A percentile compares a stretch with the other conserved stretches of the same genome.
These are phyloP conservation scores for Clunio marinus DNA, from an alignment of 2,888 invertebrate genomes.

Conservation along the genomic window DNA sequence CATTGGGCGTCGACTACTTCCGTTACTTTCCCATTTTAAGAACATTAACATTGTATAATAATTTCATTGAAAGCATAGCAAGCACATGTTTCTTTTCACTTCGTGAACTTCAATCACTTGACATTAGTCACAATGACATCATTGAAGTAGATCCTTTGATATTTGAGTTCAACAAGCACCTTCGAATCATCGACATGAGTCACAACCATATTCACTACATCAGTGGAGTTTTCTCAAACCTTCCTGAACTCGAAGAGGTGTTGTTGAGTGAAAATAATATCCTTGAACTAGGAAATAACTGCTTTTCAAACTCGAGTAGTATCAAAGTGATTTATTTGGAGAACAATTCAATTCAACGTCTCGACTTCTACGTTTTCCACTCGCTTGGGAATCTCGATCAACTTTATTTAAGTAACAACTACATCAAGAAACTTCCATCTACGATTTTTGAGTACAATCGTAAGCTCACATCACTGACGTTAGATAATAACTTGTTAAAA, in stretches of 20 bases:
- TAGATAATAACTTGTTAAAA: constrained; percentile 80
- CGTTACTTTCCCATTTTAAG: constrained; percentile 73
- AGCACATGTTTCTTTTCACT: constrained; percentile 73
- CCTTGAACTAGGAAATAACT: constrained; percentile 72
- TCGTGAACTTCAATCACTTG: constrained; percentile 71
- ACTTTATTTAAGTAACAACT: constrained; percentile 81
- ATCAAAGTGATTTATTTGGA: constrained; percentile 80
- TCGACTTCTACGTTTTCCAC: constrained; percentile 72
- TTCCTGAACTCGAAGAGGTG: constrained; percentile 74
- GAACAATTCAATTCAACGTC: constrained; percentile 74
- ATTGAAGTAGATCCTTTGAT: constrained; percentile 68
- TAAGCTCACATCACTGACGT: constrained; percentile 72
- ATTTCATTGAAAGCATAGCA: constrained; percentile 72
- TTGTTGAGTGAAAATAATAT: constrained; percentile 87
- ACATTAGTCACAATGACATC: constrained; percentile 84
- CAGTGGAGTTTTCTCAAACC: constrained; percentile 73
- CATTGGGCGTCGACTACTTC: constrained; percentile 72
- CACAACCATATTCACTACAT: constrained; percentile 86
- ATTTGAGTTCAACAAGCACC: constrained; percentile 69
- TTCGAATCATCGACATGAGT: constrained; percentile 79
- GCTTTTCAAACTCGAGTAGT: constrained; percentile 71
- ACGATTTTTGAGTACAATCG: constrained; percentile 71
- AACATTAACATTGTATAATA: constrained; percentile 77
- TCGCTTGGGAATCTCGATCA: constrained; percentile 75
- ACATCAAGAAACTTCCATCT: constrained; percentile 72